Base-by-base conservation (phyloP, 2,888 invertebrate genomes). In the Cerceris ruficornis region DNA sequence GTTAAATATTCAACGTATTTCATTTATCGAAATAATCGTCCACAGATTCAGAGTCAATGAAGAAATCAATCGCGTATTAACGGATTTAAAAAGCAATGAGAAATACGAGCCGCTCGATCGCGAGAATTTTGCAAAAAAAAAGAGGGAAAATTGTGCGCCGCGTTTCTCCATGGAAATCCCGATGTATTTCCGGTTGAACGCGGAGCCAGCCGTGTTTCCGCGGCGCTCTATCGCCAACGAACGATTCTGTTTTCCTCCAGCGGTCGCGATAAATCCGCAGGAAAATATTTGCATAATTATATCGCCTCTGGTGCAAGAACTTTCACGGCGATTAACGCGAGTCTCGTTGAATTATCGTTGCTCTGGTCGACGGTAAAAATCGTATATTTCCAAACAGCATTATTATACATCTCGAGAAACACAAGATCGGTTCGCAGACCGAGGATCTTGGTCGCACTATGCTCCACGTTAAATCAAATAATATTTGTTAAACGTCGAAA, bases 111-210 rank as follows among this genome's bases (percentile, higher is more conserved):
- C 28, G 28, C 1, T 17, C 14, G 41, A 59, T 59, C n/a, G 58
- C 58, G 52, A 13, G 39, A 15, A 14, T 9, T 14, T 4, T 17
- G 6, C 14, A 41, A 49, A 13, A 41, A n/a, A 64, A 58, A 58
- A 42, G 11, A 11, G 11, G 62, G 39, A 64, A 74, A 39, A 8
- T 8, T n/a, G 6, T 28, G 9, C 14, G 9, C 60, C 15, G 64
- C 55, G 55, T 49, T 68, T 49, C 49, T 73, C 42, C n/a, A 62
- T 67, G 62, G 68, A 76, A 68, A 73, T 68, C 68, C 28, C 28
- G 28, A 7, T n/a, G 39, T 9, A 9, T 55, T 11, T 13, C 14
- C 39, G 15, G 17, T 28, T 28, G 41, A 17, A 46, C 41, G 41
- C 6, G 43, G 52, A 17, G 17, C 8, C 50, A 28, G 42, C 49